These are phyloP conservation scores for Dicranocentrus wangi DNA, from an alignment of 2,888 invertebrate genomes.

Conservation along the genomic window DNA sequence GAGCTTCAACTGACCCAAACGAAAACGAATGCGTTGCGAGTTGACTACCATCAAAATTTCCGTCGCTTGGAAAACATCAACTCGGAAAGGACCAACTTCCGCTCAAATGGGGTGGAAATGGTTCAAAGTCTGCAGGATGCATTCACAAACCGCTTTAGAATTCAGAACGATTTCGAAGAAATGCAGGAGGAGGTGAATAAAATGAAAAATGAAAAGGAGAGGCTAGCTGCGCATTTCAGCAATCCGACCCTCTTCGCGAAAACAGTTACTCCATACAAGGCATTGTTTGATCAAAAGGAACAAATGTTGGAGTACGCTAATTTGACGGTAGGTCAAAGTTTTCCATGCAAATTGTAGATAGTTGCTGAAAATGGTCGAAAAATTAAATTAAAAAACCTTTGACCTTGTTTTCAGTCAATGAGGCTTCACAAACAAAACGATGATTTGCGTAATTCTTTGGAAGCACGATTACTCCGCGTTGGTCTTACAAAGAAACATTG, in stretches of 20 bases:
- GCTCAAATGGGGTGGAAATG: conserved; percentile 49
- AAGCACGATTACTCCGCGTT: conserved; percentile 52
- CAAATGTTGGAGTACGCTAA: conserved; percentile 45
- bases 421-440: conserved; percentile 63
- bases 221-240: conserved; percentile 38
- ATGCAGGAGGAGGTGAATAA: conserved; percentile 43
- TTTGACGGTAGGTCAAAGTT: conserved; percentile 25
- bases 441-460: conserved; percentile 59
- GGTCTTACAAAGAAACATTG: conserved; percentile 62
- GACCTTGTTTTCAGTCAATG: conserved; percentile 9
- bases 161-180: conserved; percentile 36
- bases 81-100: conserved; percentile 56
- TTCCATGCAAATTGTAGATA: not conserved
- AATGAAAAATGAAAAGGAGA: conserved; percentile 20
- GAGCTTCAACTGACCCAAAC: conserved; percentile 50
- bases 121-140: conserved; percentile 50
- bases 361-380: no score
- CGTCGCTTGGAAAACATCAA: conserved; percentile 48
- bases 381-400: not conserved
- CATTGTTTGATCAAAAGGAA: conserved; percentile 40
- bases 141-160: conserved; percentile 55
- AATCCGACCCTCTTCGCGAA: conserved; percentile 31
- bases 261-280: conserved; percentile 52
- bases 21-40: conserved; percentile 41
- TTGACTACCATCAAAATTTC: conserved; percentile 56